These are phyloP conservation scores for Sebastiscus albofasciatus DNA, from an alignment of 2,797 vertebrate species.

Conservation along the genomic window DNA sequence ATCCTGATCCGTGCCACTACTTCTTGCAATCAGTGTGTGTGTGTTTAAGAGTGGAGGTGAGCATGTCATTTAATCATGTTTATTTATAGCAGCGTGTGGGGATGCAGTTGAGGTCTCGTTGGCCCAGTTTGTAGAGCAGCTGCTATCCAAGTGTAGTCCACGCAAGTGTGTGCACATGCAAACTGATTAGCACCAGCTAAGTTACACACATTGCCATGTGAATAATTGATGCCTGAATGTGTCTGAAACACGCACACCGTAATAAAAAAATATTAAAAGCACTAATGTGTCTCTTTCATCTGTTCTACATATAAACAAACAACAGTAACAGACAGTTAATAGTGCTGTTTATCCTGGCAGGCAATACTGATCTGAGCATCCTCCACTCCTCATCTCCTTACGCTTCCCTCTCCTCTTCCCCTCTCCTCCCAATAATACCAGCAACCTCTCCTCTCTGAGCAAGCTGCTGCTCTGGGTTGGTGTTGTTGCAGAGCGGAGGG, in stretches of 20 bases:
- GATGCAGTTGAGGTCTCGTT: conserved; percentile 75
- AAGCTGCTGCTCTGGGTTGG: conserved; percentile 65
- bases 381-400: conserved; percentile 18
- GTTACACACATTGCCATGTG: conserved; percentile 22
- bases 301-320: conserved; percentile 51
- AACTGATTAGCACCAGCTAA: conserved; percentile 41
- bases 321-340: conserved; percentile 46
- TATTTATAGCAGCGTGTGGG: conserved; percentile 82
- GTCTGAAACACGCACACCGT: background rate
- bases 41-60: conserved; percentile 73
- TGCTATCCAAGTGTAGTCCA: conserved; percentile 63
- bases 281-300: conserved; percentile 40
- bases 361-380: conserved; percentile 41
- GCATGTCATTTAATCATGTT: conserved; percentile 78
- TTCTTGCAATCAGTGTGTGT: conserved; percentile 52
- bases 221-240: conserved; percentile 6
- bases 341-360: conserved; percentile 52
- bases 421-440: conserved; percentile 41
- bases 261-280: conserved; percentile 10
- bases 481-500: conserved; percentile 56
- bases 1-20: conserved; percentile 49
- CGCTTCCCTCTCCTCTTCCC: conserved; percentile 11
- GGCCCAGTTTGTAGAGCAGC: conserved; percentile 81
- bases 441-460: conserved; percentile 58
- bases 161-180: conserved; percentile 30